phyloP scores from a whole-genome alignment of 2,113 vertebrate species.

The Girardinichthys multiradiatus region DNA sequence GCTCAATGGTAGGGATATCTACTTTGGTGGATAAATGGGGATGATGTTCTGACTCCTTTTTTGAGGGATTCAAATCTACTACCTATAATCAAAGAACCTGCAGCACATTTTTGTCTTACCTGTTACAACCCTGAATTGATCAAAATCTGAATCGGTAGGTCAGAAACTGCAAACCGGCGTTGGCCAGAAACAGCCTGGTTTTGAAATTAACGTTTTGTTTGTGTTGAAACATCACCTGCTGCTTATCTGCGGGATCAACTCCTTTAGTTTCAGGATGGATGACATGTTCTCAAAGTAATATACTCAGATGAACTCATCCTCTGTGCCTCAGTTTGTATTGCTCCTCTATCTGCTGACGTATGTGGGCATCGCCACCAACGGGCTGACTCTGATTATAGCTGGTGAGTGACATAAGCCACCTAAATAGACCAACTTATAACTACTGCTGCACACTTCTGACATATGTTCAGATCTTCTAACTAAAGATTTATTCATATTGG shows the following conservation, averaged over 20 bases:
- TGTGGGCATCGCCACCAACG: conserved; percentile 85
- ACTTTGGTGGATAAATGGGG: too few relatives aligned
- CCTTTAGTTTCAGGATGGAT: too few relatives aligned
- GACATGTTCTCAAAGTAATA: not conserved
- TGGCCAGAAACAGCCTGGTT: not conserved
- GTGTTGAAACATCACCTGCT: not conserved
- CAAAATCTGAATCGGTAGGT: too few relatives aligned
- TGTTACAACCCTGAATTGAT: too few relatives aligned
- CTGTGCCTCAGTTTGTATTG: conserved; percentile 81
- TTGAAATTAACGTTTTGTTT: not conserved
- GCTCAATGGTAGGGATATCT: too few relatives aligned
- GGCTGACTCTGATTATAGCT: conserved; percentile 87
- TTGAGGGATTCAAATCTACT: too few relatives aligned
- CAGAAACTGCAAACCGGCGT: too few relatives aligned
- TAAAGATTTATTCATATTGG: not conserved
- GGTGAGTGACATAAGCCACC: conserved; percentile 75
- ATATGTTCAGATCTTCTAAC: not conserved
- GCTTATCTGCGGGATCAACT: not conserved
- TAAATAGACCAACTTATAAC: not conserved
- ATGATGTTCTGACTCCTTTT: too few relatives aligned
- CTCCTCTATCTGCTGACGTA: conserved; percentile 89
- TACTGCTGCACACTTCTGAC: not conserved
- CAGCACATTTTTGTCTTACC: too few relatives aligned
- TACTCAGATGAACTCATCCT: not conserved
- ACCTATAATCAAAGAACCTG: too few relatives aligned